These are phyloP conservation scores for Pangasius larnaudii DNA, from an alignment of 2,797 vertebrate genomes.

Conservation along the genomic window DNA sequence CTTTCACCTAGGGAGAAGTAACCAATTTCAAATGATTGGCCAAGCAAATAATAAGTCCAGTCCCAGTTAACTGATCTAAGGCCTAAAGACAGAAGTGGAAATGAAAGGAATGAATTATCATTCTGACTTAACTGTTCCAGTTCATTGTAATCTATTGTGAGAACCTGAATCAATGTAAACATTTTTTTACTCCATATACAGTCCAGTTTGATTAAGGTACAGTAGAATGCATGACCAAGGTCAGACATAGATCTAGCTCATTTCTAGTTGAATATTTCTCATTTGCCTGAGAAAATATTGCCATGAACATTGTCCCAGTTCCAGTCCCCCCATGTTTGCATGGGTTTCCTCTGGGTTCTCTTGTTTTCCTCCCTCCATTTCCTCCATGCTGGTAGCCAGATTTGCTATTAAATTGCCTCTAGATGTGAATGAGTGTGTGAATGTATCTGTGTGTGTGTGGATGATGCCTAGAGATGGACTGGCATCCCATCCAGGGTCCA, in stretches of 20 bases:
- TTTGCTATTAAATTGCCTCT: slow-evolving; percentile 6
- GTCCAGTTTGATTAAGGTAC: neutral
- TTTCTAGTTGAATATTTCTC: neutral
- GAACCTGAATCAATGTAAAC: neutral
- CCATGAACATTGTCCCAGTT: neutral
- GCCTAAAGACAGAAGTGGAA: neutral
- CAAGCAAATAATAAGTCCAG: neutral
- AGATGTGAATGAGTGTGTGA: neutral
- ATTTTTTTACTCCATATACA: neutral
- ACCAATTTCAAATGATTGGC: slow-evolving; percentile 6
- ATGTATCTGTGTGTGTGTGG: neutral
- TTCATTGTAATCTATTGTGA: neutral
- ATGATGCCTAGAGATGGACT: neutral
- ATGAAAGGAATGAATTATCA: neutral
- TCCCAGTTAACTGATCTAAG: neutral
- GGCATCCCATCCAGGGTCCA: neutral
- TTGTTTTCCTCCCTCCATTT: neutral
- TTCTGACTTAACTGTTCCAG: no score
- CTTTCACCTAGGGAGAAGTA: neutral
- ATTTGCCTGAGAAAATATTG: neutral
- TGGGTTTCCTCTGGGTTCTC: neutral
- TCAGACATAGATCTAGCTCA: neutral
- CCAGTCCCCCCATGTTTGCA: neutral
- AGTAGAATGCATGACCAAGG: neutral
- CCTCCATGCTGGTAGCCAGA: neutral